Percentiles rank a stretch among this genome's conserved stretches.
These are phyloP conservation scores for Aulostomus chinensis DNA, from an alignment of 2,797 vertebrate species.

Conservation along the genomic window DNA sequence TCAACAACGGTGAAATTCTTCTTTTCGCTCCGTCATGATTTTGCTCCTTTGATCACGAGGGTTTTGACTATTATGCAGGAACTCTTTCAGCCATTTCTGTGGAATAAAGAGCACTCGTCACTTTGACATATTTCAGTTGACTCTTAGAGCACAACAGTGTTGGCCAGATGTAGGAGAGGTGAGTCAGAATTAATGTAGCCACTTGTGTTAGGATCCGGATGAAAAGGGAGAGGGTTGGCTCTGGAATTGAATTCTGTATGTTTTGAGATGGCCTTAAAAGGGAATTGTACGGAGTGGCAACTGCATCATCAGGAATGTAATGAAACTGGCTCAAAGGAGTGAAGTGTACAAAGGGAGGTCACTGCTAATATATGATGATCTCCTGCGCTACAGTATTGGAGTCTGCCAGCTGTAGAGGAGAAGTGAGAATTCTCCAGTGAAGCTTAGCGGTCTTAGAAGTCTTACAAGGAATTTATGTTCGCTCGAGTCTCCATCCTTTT, in stretches of 20 bases:
- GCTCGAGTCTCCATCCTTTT: constrained; percentile 27
- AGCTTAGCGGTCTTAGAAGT: constrained; percentile 43
- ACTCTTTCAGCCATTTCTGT: too few species aligned
- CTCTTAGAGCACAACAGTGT: too few species aligned
- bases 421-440: constrained; percentile 33
- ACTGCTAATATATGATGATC: constrained; percentile 69
- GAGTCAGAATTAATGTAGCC: too few species aligned
- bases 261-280: constrained; percentile 62
- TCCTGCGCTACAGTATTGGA: constrained; percentile 42
- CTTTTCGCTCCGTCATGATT: too few species aligned
- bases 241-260: constrained; percentile 55
- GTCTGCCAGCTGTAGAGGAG: constrained; percentile 43
- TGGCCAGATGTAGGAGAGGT: too few species aligned
- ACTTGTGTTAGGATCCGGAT: too few species aligned
- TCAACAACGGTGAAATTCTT: too few species aligned
- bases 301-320: constrained; percentile 62
- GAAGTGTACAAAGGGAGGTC: constrained; percentile 62
- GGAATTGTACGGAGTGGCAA: constrained; percentile 64
- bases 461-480: constrained; percentile 34
- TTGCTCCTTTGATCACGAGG: too few species aligned
- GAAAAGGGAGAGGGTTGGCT: constrained; percentile 29
- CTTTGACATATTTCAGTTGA: too few species aligned
- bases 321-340: constrained; percentile 69
- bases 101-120: too few species aligned
- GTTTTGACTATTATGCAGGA: too few species aligned